Base-by-base conservation (phyloP, 2,797 vertebrate genomes). In the Lithobates sylvaticus region DNA sequence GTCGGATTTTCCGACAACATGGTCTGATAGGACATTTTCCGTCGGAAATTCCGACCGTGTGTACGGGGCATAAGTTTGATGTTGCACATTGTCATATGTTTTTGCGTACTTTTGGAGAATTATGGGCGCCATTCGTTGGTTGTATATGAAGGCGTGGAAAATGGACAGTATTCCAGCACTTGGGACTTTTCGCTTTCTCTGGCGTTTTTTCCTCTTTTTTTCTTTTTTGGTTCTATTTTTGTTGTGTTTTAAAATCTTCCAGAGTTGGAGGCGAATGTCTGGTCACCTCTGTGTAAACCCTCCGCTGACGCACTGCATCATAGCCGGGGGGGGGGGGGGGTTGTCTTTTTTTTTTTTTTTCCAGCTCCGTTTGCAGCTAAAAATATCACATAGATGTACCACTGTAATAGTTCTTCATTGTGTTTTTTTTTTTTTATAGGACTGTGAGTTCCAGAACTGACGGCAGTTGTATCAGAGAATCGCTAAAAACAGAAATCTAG, bases 301-400 rank as follows among this genome's bases (percentile, higher is more conserved):
- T 83, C 76, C 67, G 81, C 42, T 75, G 81, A 75, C 71, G 81
- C 81, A 83, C 81, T 68, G 58, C 72, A 21, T 8, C 42, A 21
- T 83, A 76, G 71, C 71, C 81, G 65, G 23, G 61, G 91, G n/a
- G n/a, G n/a, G 65, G 23, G 61, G 91, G 93, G 92, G 90, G 89
- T 93, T 88, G 92, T 90, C n/a, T n/a, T 90, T 91, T 90, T 92
- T 89, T 32, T 32, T 32, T 32, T 32, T 32, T 32, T 88, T 88
- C 89, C 34, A 74, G 34, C 73, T 69, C 13, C 65, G 77, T 29
- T 8, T 36, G 82, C 29, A 54, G 70, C 70, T 82, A 82, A 74
- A 82, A 73, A 82, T 82, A 82, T 54, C 54, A 64, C 54, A 27
- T 69, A 29, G 36, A 42, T 74, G 70, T 65, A 65, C 32, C 72